Conservation (phyloP, 2,797 vertebrate genomes). For the Sebastes dallii region DNA sequence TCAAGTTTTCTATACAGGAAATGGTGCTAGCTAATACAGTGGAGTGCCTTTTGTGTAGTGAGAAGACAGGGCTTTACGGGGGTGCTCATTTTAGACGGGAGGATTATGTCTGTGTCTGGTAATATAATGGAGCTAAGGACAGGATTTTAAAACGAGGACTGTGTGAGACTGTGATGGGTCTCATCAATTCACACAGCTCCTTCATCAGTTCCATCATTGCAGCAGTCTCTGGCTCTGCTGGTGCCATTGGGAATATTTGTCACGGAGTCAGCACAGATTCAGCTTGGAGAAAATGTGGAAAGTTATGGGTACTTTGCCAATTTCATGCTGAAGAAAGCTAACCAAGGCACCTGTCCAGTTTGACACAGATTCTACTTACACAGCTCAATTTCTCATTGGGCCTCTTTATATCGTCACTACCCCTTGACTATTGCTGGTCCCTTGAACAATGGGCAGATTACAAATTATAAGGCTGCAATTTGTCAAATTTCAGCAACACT, state of each 20-base stretch:
- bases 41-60: background rate
- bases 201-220: slow-evolving; percentile 36
- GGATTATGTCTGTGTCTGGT: slow-evolving; percentile 16
- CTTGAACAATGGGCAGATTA: background rate
- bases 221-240: slow-evolving; percentile 2
- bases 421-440: background rate
- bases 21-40: background rate
- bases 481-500: background rate
- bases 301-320: slow-evolving; percentile 22
- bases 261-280: slow-evolving; percentile 24
- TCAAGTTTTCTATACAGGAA: background rate
- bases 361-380: background rate
- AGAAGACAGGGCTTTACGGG: background rate
- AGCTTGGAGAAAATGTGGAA: slow-evolving; percentile 7
- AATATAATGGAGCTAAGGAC: slow-evolving; percentile 24
- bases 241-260: slow-evolving; percentile 33
- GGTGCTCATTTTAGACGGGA: slow-evolving; percentile 2
- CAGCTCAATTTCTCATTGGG: background rate
- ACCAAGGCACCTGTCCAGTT: slow-evolving; percentile 13
- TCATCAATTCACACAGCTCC: slow-evolving; percentile 46
- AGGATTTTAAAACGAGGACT: slow-evolving; percentile 21
- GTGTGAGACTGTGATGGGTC: slow-evolving; percentile 16
- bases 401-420: background rate
- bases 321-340: slow-evolving; percentile 11
- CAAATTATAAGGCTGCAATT: background rate